These are phyloP conservation scores for Brachyptera putata DNA, from an alignment of 2,888 invertebrate genomes.

Conservation along the genomic window DNA sequence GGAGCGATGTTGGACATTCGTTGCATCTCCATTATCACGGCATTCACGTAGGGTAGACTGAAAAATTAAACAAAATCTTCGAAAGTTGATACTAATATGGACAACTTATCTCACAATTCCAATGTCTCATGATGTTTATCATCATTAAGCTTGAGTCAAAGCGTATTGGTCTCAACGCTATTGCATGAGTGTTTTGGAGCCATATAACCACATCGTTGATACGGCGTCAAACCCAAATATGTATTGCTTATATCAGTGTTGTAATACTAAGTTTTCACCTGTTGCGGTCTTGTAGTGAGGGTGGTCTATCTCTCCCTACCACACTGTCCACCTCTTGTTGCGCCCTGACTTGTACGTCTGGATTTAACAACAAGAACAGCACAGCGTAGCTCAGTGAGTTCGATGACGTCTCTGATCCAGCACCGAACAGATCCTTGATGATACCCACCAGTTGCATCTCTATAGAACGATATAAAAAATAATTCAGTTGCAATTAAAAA, in stretches of 20 bases:
- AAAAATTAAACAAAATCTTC: background rate
- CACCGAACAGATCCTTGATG: constrained; percentile 35
- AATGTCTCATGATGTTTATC: too few relatives aligned
- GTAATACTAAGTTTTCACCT: too few relatives aligned
- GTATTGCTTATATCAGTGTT: too few relatives aligned
- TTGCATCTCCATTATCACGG: constrained; percentile 38
- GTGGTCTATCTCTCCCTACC: constrained; percentile 36
- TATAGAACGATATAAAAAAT: too few relatives aligned
- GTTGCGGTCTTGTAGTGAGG: constrained; percentile 34
- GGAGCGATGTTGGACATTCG: constrained; percentile 36
- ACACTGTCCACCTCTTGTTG: constrained; percentile 38
- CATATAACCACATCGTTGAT: too few relatives aligned
- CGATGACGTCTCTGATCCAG: constrained; percentile 36
- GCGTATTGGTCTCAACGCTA: too few relatives aligned
- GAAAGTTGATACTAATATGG: background rate
- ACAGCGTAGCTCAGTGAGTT: constrained; percentile 35
- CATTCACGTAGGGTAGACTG: constrained; percentile 37
- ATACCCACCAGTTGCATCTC: constrained; percentile 31
- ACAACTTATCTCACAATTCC: too few relatives aligned
- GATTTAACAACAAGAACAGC: constrained; percentile 36
- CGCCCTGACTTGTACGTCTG: constrained; percentile 35
- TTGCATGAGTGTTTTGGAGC: too few relatives aligned
- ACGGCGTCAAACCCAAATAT: too few relatives aligned
- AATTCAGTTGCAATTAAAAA: too few relatives aligned
- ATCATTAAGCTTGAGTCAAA: too few relatives aligned